phyloP scores from a whole-genome alignment of 2,888 invertebrate genomes.

The Synergus laeviventris region DNA sequence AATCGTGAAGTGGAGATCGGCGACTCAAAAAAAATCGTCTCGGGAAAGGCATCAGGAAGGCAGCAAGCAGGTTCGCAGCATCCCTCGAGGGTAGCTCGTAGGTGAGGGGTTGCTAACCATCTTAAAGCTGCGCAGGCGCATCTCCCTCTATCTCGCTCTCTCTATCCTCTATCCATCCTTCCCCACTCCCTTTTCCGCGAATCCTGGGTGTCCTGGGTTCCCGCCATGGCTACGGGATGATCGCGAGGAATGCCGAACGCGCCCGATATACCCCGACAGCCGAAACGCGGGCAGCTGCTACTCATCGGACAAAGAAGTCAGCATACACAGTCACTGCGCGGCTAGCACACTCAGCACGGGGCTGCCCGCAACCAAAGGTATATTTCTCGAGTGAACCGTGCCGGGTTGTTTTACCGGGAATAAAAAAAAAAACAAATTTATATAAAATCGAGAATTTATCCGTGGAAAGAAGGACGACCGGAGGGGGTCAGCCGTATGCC shows the following conservation, averaged over 20 bases:
- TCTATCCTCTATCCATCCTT: conserved; percentile 42
- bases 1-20: conserved; percentile 2
- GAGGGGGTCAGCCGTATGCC: conserved; percentile 29
- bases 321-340: conserved; percentile 74
- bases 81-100: conserved; percentile 57
- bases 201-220: conserved; percentile 74
- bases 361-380: conserved; percentile 76
- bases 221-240: conserved; percentile 74
- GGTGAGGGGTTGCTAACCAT: conserved; percentile 52
- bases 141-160: conserved; percentile 44
- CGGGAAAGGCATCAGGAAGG: conserved; percentile 54
- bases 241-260: conserved; percentile 68
- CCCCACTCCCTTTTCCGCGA: conserved; percentile 46
- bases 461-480: conserved; percentile 4
- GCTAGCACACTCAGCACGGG: conserved; percentile 75
- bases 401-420: conserved; percentile 48
- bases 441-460: not conserved
- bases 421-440: not conserved
- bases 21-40: conserved; percentile 43
- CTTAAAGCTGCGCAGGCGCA: conserved; percentile 58
- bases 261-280: conserved; percentile 63
- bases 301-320: conserved; percentile 74
- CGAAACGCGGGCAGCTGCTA: conserved; percentile 75
- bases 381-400: conserved; percentile 53
- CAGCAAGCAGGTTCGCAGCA: conserved; percentile 64